phyloP scores from a whole-genome alignment of 2,113 vertebrate genomes.

The Callospermophilus lateralis region DNA sequence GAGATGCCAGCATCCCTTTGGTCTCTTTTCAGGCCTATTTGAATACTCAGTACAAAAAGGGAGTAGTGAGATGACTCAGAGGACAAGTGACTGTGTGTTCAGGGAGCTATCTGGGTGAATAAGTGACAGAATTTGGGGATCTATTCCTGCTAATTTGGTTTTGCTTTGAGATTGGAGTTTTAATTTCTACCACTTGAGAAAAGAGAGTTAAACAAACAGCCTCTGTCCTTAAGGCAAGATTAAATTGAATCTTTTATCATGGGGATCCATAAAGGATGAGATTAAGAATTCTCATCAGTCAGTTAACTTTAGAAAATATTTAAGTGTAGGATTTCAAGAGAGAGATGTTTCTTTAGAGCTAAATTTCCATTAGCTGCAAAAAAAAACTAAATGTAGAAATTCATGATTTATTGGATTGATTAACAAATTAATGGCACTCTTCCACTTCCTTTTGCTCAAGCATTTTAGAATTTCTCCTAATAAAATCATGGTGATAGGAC shows the following conservation, averaged over 20 bases:
- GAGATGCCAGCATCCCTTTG: constrained; percentile 25
- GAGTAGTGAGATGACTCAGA: not conserved
- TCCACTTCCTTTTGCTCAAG: not conserved
- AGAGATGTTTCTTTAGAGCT: not conserved
- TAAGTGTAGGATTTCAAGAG: not conserved
- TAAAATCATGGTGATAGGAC: not conserved
- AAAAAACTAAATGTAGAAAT: not conserved
- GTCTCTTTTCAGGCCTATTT: constrained; percentile 45
- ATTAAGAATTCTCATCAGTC: constrained; percentile 71
- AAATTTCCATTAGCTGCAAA: not conserved
- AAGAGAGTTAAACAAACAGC: constrained; percentile 78
- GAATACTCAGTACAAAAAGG: constrained; percentile 26
- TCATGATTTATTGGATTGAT: not conserved
- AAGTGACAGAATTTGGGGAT: constrained; percentile 52
- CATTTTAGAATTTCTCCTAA: not conserved
- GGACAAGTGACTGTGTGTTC: constrained; percentile 3
- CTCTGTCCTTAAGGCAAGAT: constrained; percentile 76
- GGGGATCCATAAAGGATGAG: constrained; percentile 48
- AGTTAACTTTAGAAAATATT: constrained; percentile 71
- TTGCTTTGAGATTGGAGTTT: constrained; percentile 68
- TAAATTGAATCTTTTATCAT: constrained; percentile 78
- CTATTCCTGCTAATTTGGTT: constrained; percentile 65
- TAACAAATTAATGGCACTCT: not conserved
- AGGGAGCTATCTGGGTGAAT: not conserved
- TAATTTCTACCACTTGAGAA: constrained; percentile 76